phyloP scores from a whole-genome alignment of 2,797 vertebrate genomes.

The Liasis olivaceus region DNA sequence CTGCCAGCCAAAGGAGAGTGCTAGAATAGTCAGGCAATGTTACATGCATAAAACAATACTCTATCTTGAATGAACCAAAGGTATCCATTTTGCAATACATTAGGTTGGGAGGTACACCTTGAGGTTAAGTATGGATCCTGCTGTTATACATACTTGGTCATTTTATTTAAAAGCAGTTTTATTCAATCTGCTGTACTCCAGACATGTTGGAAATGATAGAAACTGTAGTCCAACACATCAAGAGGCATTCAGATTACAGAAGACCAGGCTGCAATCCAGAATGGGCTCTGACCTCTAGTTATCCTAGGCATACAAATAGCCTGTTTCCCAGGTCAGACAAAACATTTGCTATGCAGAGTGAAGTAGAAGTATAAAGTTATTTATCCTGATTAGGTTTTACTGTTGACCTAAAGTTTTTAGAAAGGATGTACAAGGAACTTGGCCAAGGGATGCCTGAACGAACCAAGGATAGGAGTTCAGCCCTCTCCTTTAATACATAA shows the following conservation, averaged over 20 bases:
- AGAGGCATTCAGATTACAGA: neutral
- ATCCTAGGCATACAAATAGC: neutral
- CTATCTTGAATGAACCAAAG: neutral
- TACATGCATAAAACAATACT: neutral
- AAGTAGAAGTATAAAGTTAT: neutral
- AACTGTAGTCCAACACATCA: neutral
- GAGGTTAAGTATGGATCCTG: neutral
- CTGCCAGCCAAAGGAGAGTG: too few relatives aligned
- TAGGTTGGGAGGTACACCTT: neutral
- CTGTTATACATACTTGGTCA: neutral
- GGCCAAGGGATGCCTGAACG: neutral
- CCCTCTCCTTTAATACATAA: too few relatives aligned
- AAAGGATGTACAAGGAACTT: neutral
- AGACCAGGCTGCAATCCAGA: neutral
- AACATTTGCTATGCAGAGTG: neutral
- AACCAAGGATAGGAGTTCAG: neutral
- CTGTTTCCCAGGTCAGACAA: neutral
- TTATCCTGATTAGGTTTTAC: neutral
- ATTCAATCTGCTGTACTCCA: neutral
- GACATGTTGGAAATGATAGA: neutral
- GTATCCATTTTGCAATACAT: neutral
- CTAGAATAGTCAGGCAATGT: neutral
- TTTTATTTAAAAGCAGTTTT: too few relatives aligned
- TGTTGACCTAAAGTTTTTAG: neutral
- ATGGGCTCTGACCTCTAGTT: neutral